A percentile compares a stretch with the other conserved stretches of the same genome.
These are phyloP conservation scores for Eretmocerus hayati DNA, from an alignment of 2,888 invertebrate genomes.

Conservation along the genomic window DNA sequence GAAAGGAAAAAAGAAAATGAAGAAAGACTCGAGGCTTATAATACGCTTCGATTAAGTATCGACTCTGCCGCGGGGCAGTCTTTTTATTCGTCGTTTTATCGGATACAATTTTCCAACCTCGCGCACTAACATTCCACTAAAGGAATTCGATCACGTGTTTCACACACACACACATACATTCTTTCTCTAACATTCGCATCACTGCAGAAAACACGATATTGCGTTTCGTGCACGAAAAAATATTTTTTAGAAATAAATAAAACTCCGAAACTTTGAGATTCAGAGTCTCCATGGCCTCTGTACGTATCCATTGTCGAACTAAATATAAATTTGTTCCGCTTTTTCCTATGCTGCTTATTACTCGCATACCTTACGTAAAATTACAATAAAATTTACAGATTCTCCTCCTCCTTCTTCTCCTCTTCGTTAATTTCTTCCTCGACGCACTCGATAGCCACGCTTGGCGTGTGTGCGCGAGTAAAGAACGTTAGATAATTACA, in stretches of 20 bases:
- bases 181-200: constrained; percentile 5
- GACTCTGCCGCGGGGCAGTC: constrained; percentile 23
- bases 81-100: constrained; percentile 12
- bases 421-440: no score
- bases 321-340: not conserved
- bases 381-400: constrained; percentile 23
- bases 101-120: no score
- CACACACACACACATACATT: constrained; percentile 12
- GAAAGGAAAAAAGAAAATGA: constrained; percentile 5
- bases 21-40: constrained; percentile 12
- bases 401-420: not conserved
- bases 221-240: no score
- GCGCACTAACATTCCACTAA: constrained; percentile 10
- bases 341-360: constrained; percentile 5
- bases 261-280: constrained; percentile 18
- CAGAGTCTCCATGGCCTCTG: constrained; percentile 20
- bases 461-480: not conserved
- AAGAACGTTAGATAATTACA: no score
- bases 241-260: constrained; percentile 7
- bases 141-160: constrained; percentile 13
- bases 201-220: constrained; percentile 9
- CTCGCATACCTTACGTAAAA: constrained; percentile 10
- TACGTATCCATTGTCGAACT: not conserved
- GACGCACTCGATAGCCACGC: no score
- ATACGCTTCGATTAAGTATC: constrained; percentile 23